A percentile compares a stretch with the other conserved stretches of the same genome.
Conservation (phyloP, 2,113 vertebrate genomes). For the Lepisosteus oculatus region DNA sequence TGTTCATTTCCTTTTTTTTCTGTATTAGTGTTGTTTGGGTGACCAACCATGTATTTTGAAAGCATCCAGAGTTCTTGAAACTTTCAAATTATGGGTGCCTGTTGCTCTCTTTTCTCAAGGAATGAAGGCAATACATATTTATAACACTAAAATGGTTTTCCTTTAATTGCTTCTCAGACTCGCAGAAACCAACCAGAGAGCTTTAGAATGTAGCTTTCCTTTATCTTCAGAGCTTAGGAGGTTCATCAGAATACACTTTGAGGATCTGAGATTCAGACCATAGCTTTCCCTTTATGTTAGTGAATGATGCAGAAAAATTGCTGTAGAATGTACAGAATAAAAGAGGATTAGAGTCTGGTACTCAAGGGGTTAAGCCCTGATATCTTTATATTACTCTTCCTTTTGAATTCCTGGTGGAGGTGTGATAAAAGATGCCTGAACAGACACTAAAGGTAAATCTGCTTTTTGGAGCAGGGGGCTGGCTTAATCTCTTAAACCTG, state of each 20-base stretch:
- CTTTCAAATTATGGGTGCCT: too few relatives aligned
- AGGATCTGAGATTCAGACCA: neutral
- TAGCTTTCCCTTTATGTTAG: slow-evolving; percentile 3
- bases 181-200: too few relatives aligned
- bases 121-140: too few relatives aligned
- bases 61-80: too few relatives aligned
- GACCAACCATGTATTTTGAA: too few relatives aligned
- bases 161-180: too few relatives aligned
- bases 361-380: slow-evolving; percentile 17
- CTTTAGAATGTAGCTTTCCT: too few relatives aligned
- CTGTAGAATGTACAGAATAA: neutral
- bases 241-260: neutral
- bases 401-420: slow-evolving; percentile 10
- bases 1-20: too few relatives aligned
- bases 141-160: too few relatives aligned
- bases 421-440: neutral
- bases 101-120: too few relatives aligned
- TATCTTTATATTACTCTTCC: slow-evolving; percentile 24
- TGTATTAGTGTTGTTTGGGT: too few relatives aligned
- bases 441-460: neutral
- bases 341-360: neutral
- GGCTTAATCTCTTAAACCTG: neutral
- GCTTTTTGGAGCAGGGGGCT: neutral
- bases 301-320: neutral
- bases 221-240: too few relatives aligned